Percentiles rank a stretch among this genome's conserved stretches.
Evolutionary conservation across 1,140 invertebrate genomes (phyloP).

Genomic region (Trialeurodes vaporariorum): DNA sequence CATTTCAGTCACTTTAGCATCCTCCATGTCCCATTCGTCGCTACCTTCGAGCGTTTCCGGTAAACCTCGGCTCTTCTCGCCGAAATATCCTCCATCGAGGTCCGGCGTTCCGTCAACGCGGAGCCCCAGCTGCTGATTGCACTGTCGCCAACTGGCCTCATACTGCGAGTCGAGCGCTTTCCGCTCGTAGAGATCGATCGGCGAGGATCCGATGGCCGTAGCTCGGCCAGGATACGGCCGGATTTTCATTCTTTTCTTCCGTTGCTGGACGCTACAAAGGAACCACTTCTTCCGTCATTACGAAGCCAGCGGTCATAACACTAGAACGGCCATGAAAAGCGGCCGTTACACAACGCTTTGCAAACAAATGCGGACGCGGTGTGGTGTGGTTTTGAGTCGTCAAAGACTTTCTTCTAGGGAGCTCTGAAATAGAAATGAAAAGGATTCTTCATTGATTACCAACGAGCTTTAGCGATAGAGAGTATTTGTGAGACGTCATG

Average conservation of each 20-base stretch:
- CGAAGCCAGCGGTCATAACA: no score
- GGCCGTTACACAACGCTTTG: no score
- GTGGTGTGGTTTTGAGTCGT: no score
- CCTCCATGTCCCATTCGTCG: neutral
- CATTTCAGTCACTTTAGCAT: conserved; percentile 1
- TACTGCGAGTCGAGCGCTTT: conserved; percentile 59
- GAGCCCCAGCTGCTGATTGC: conserved; percentile 29
- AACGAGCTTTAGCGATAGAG: no score
- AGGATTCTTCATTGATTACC: no score
- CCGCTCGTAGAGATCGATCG: conserved; percentile 24
- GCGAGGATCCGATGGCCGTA: conserved; percentile 43
- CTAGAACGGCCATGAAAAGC: no score
- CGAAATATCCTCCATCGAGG: neutral
- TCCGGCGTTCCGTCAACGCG: conserved; percentile 4
- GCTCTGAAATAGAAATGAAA: no score
- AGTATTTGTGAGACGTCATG: no score
- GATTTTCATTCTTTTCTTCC: conserved; percentile 67
- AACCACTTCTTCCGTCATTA: no score
- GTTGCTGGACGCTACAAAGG: no score
- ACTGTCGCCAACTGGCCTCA: conserved; percentile 69
- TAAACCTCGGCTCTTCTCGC: neutral
- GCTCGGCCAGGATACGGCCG: conserved; percentile 68
- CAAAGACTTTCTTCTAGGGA: no score
- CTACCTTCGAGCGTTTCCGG: conserved; percentile 2
- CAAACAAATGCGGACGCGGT: no score